A percentile compares a stretch with the other conserved stretches of the same genome.
Conservation (phyloP, 2,113 vertebrate genomes). For the Notarius quadriscutis region DNA sequence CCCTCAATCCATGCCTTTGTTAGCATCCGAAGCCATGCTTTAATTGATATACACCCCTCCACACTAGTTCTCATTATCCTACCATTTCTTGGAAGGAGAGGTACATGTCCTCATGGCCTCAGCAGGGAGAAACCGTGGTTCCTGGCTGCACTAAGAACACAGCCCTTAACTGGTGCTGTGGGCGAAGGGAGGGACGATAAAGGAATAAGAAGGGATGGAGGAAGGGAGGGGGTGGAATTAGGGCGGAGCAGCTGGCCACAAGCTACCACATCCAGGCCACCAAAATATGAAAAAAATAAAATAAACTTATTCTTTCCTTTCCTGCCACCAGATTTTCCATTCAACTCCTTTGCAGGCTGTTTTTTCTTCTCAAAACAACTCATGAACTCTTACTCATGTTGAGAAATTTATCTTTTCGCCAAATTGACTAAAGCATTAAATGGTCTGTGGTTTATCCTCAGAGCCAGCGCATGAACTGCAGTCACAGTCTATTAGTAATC, state of each 20-base stretch:
- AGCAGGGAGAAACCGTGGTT: slow-evolving; percentile 59
- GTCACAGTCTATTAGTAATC: slow-evolving; percentile 39
- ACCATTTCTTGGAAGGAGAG: slow-evolving; percentile 53
- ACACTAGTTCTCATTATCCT: slow-evolving; percentile 36
- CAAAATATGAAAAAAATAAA: slow-evolving; percentile 64
- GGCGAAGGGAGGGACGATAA: slow-evolving; percentile 59
- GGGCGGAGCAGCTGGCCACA: slow-evolving; percentile 60
- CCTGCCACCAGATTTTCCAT: slow-evolving; percentile 63
- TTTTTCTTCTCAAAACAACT: not conserved
- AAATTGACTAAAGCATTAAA: slow-evolving; percentile 43
- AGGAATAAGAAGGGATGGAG: slow-evolving; percentile 39
- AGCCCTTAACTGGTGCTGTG: slow-evolving; percentile 58
- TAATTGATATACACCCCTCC: slow-evolving; percentile 5
- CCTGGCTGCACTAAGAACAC: slow-evolving; percentile 60
- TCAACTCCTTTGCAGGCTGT: slow-evolving; percentile 44
- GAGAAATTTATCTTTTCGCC: slow-evolving; percentile 10
- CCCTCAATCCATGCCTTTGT: slow-evolving; percentile 21
- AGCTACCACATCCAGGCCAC: slow-evolving; percentile 62
- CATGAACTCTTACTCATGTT: not conserved
- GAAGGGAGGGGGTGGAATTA: slow-evolving; percentile 44
- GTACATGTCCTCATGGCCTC: slow-evolving; percentile 59
- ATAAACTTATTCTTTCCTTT: slow-evolving; percentile 63
- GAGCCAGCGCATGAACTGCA: slow-evolving; percentile 33
- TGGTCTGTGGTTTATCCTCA: slow-evolving; percentile 32
- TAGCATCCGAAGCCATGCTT: slow-evolving; percentile 3